These are phyloP conservation scores for Hemichromis elongatus DNA, from an alignment of 2,113 vertebrate species.

Conservation along the genomic window DNA sequence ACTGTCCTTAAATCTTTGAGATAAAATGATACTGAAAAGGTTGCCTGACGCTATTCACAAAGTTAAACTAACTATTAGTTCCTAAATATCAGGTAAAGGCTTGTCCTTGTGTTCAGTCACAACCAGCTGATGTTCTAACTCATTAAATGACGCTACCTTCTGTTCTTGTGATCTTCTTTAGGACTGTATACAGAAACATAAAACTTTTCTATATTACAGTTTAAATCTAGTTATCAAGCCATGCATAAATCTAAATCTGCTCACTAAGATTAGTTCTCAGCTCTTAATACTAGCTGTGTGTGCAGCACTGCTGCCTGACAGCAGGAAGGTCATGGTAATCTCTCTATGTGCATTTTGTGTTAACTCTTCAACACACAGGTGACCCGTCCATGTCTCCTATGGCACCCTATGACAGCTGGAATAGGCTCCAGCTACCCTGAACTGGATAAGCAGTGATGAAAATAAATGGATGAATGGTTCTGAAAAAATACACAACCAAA, in stretches of 20 bases:
- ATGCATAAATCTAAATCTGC: fast-evolving
- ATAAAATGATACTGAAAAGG: neutral
- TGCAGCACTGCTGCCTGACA: neutral
- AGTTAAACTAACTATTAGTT: neutral
- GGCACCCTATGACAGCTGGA: neutral
- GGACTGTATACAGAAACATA: neutral
- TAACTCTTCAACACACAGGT: neutral
- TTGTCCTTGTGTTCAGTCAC: neutral
- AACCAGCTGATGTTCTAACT: neutral
- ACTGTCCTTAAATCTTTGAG: neutral
- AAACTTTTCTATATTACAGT: neutral
- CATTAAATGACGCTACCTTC: neutral
- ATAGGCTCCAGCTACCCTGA: neutral
- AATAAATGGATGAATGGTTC: neutral
- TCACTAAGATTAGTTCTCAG: neutral
- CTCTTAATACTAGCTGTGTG: neutral
- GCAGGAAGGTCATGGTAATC: neutral
- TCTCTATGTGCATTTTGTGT: neutral
- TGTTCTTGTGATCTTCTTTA: neutral
- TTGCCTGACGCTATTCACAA: neutral
- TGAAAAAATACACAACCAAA: neutral
- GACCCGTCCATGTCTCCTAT: neutral
- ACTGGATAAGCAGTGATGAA: fast-evolving
- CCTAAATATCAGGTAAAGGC: neutral
- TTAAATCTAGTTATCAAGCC: neutral